Evolutionary conservation across 1,140 invertebrate genomes (phyloP).

Genomic region (Drosophila lini): DNA sequence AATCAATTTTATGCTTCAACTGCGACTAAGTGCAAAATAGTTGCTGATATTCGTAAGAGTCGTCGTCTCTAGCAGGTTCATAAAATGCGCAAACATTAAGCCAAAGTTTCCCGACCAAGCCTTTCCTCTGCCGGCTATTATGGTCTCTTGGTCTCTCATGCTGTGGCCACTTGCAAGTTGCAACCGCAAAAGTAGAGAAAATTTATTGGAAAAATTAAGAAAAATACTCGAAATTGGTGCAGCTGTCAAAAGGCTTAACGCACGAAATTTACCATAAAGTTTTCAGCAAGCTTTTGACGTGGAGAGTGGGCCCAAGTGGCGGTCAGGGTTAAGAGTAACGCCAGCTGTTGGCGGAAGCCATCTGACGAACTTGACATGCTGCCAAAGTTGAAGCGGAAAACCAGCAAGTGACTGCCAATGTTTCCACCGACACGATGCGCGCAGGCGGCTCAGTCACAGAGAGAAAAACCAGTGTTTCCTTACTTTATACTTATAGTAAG

Average conservation of each 20-base stretch:
- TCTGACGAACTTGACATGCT: conserved; percentile 64
- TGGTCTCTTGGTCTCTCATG: conserved; percentile 7
- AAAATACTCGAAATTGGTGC: conserved; percentile 55
- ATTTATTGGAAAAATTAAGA: conserved; percentile 54
- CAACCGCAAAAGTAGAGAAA: conserved; percentile 32
- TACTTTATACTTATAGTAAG: not conserved
- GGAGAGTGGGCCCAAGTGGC: conserved; percentile 7
- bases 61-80: conserved; percentile 29
- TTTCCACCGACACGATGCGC: conserved; percentile 3
- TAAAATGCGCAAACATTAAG: conserved; percentile 58
- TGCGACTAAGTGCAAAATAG: conserved; percentile 75
- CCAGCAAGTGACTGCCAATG: conserved; percentile 49
- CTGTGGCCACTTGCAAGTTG: conserved; percentile 33
- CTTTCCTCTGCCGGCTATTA: conserved; percentile 6
- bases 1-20: conserved; percentile 83
- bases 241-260: conserved; percentile 70
- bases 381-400: conserved; percentile 69
- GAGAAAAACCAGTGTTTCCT: not conserved
- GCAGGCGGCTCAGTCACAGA: conserved; percentile 11
- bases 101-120: conserved; percentile 38
- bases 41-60: conserved; percentile 36
- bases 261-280: conserved; percentile 53
- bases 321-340: conserved; percentile 53
- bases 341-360: conserved; percentile 65
- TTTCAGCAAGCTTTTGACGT: conserved; percentile 6